Base-by-base conservation (phyloP, 1,140 invertebrate species). In the Ephestia elutella region DNA sequence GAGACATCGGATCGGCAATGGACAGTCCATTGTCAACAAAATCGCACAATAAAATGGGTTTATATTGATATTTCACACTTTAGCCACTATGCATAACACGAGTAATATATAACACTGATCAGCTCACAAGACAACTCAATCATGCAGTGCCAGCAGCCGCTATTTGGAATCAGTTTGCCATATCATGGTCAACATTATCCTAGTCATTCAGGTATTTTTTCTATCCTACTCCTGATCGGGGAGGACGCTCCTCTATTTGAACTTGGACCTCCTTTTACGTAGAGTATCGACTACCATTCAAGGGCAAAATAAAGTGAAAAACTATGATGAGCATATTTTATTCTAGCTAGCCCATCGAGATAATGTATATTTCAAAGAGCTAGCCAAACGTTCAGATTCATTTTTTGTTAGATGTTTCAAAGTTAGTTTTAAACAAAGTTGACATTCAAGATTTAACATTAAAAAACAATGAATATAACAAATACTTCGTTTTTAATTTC, bases 61-160 rank as follows among this genome's bases (percentile, higher is more conserved):
- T 44, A 15, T 44, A 2, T 44, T 44, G 38, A 44, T 44, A 44
- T 44, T 44, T n/a, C 38, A n/a, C 38, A 44, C n/a, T 44, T 32
- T 32, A 44, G 5, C 38, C 38, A 44, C 38, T 44, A 44, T 44
- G 38, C 38, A 44, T 44, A 3, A 44, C 38, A 15, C 13, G 15
- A 44, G 50, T 53, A 25, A 53, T 25, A 53, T 25, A 53, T 15
- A 25, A 53, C 11, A 25, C 19, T 50, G 19, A 4, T 44, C 38
- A 44, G 15, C 38, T 38, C 38, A 44, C 15, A 32, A 32, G 30
- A 32, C 30, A 56, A 17, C 56, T 60, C 54, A 56, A 70, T 17
- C 58, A 82, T 80, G 77, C 77, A 78, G 59, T 73, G 54, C 53
- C 73, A 68, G 59, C 73, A 64, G 56, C 62, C 75, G 20, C 62